Conservation (phyloP, 92 coral and sea anemone genomes). For the Zoanthus gigantus region DNA sequence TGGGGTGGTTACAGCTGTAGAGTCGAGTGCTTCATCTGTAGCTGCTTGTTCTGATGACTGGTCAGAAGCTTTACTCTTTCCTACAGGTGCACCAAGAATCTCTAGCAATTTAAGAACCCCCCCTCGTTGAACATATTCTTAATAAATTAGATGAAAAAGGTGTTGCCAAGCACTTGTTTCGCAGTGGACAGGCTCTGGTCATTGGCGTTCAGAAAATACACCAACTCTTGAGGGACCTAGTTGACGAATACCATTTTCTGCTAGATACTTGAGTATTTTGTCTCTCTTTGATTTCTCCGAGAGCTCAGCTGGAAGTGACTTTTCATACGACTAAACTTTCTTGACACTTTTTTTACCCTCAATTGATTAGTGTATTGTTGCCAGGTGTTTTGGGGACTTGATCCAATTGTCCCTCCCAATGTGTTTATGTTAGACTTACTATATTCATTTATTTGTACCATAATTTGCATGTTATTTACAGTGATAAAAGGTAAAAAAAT, state of each 20-base stretch:
- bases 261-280: constrained; percentile 64
- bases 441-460: no score
- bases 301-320: constrained; percentile 1
- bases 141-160: constrained; percentile 12
- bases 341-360: constrained; percentile 32
- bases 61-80: not conserved
- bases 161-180: constrained; percentile 30
- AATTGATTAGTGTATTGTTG: constrained; percentile 33
- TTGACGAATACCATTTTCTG: constrained; percentile 70
- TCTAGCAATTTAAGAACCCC: not conserved
- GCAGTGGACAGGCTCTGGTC: constrained; percentile 60
- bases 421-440: constrained; percentile 5
- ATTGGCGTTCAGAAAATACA: constrained; percentile 38
- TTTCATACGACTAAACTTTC: constrained; percentile 29
- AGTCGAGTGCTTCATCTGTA: constrained; percentile 5
- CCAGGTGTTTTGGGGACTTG: constrained; percentile 13
- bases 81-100: not conserved
- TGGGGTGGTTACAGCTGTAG: not conserved
- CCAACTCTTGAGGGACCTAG: constrained; percentile 53
- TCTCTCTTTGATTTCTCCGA: constrained; percentile 52
- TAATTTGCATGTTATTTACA: no score
- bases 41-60: not conserved
- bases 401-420: constrained; percentile 43
- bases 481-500: no score
- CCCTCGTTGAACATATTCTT: constrained; percentile 27